phyloP scores from a whole-genome alignment of 2,797 vertebrate species.

The Rhincodon typus region DNA sequence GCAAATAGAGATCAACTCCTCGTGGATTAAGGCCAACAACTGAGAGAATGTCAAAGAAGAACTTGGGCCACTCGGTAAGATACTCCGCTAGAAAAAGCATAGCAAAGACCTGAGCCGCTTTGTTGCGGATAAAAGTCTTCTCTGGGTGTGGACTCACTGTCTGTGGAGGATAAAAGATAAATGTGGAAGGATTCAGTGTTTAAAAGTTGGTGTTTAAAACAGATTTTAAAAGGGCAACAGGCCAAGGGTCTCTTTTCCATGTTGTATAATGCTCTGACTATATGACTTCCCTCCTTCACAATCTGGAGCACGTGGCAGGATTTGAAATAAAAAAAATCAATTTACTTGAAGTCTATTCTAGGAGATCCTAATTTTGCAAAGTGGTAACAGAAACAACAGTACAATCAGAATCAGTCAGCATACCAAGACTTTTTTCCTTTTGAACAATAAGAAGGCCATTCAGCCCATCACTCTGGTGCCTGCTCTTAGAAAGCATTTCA shows the following conservation, averaged over 20 bases:
- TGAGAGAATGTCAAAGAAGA: constrained; percentile 91
- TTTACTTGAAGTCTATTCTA: background rate
- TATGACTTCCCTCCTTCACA: background rate
- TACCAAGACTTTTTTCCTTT: background rate
- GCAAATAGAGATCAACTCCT: constrained; percentile 88
- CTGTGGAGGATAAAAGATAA: constrained; percentile 50
- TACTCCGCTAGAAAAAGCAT: constrained; percentile 91
- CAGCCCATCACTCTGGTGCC: background rate
- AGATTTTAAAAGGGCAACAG: background rate
- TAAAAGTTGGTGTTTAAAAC: background rate
- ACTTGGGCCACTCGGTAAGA: constrained; percentile 91
- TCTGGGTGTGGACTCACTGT: constrained; percentile 80
- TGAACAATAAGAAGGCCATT: background rate
- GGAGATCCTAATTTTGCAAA: background rate
- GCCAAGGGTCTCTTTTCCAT: no score
- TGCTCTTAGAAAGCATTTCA: background rate
- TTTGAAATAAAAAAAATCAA: background rate
- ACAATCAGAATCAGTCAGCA: background rate
- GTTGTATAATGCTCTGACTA: no score
- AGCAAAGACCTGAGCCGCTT: constrained; percentile 92
- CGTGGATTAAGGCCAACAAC: constrained; percentile 84
- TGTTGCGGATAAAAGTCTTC: constrained; percentile 96
- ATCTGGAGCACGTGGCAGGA: background rate
- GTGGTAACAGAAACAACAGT: background rate
- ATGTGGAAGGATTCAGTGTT: background rate